Percentiles rank a stretch among this genome's conserved stretches.
Evolutionary conservation across 2,113 vertebrate species (phyloP).

Genomic region (Ifrita kowaldi): DNA sequence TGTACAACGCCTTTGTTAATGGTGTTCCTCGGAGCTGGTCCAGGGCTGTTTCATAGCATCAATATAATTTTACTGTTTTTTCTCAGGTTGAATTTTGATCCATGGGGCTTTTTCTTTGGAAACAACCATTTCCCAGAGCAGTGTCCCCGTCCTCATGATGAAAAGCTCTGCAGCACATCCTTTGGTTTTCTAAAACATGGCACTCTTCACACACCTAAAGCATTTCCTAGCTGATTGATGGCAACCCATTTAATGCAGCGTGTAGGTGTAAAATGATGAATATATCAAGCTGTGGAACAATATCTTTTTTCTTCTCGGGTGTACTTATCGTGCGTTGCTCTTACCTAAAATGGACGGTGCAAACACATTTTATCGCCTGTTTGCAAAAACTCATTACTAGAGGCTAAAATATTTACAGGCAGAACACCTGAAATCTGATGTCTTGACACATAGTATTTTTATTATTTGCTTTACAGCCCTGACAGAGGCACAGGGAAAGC

Average conservation of each 20-base stretch:
- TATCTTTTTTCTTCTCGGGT: neutral
- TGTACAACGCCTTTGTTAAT: neutral
- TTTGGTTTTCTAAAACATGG: neutral
- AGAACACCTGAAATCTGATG: neutral
- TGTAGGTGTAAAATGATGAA: conserved; percentile 24
- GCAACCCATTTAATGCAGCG: neutral
- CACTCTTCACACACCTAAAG: neutral
- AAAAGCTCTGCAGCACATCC: conserved; percentile 1
- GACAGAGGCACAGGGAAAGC: neutral
- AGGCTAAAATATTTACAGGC: conserved; percentile 11
- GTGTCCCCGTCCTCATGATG: neutral
- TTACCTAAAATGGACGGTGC: neutral
- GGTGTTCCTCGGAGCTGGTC: conserved; percentile 6
- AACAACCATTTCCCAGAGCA: neutral
- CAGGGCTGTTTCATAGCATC: neutral
- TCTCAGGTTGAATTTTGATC: neutral
- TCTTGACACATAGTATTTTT: neutral
- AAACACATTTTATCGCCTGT: conserved; percentile 27
- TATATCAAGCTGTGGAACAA: neutral
- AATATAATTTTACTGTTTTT: conserved; percentile 13
- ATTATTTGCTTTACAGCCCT: neutral
- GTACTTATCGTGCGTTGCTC: neutral
- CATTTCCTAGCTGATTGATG: conserved; percentile 17
- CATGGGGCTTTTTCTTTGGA: conserved; percentile 24
- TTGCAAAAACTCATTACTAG: conserved; percentile 43